Percentiles rank a stretch among this genome's conserved stretches.
Conservation (phyloP, 2,113 vertebrate genomes). For the Struthidea cinerea region DNA sequence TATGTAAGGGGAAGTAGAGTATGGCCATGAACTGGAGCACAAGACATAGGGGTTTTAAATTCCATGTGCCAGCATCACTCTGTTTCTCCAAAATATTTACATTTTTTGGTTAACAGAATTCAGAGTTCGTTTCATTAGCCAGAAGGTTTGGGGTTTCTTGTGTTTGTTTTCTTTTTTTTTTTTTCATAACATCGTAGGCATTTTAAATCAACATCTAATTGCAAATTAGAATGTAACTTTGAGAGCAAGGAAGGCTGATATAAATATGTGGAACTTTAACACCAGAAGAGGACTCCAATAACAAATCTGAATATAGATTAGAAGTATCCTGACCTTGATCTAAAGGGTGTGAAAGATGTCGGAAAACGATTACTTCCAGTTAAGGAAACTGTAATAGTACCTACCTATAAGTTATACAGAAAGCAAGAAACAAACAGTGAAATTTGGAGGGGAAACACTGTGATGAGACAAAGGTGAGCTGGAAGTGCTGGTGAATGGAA, state of each 20-base stretch:
- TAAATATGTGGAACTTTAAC: not conserved
- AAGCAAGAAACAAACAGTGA: not conserved
- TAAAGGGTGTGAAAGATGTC: not conserved
- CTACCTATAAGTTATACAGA: not conserved
- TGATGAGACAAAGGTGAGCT: not conserved
- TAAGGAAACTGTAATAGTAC: not conserved
- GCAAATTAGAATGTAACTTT: not conserved
- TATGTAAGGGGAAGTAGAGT: not conserved
- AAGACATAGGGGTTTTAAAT: not conserved
- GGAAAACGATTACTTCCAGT: not conserved
- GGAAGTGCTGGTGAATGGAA: not conserved
- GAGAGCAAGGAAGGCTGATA: not conserved
- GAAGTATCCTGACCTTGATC: not conserved
- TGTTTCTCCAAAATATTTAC: not conserved
- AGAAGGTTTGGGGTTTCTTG: fast-evolving
- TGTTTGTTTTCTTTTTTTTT: fast-evolving
- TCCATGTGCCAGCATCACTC: not conserved
- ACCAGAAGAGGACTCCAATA: not conserved
- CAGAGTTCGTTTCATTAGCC: not conserved
- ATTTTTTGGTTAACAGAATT: not conserved
- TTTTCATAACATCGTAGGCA: not conserved
- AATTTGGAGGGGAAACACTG: not conserved
- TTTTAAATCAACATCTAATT: not conserved
- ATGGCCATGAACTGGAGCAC: not conserved
- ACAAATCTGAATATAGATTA: not conserved